Conservation (phyloP, 92 coral and sea anemone species). For the Blastomussa wellsi region DNA sequence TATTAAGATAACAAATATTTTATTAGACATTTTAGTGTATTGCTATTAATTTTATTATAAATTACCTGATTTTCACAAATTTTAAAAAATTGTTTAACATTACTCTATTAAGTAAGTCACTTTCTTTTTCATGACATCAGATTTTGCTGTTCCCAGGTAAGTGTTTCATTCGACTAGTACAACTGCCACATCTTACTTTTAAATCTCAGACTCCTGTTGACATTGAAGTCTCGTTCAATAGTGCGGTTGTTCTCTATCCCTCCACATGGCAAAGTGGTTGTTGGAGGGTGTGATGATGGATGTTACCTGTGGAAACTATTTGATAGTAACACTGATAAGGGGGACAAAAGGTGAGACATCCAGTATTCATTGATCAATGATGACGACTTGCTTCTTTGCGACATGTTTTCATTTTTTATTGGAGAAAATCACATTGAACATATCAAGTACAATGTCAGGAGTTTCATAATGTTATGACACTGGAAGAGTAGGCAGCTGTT, state of each 20-base stretch:
- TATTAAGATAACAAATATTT: too few relatives aligned
- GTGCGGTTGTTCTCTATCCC: conserved; percentile 84
- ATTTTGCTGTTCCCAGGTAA: too few relatives aligned
- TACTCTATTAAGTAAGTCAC: too few relatives aligned
- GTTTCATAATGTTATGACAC: too few relatives aligned
- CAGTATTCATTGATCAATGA: neutral
- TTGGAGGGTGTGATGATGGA: conserved; percentile 98
- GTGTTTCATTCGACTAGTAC: too few relatives aligned
- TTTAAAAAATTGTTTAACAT: too few relatives aligned
- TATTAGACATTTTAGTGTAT: too few relatives aligned
- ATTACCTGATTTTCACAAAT: too few relatives aligned
- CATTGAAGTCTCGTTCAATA: conserved; percentile 86
- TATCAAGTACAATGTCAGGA: neutral
- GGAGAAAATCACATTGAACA: neutral
- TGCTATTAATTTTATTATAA: too few relatives aligned
- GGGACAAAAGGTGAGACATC: conserved; percentile 57
- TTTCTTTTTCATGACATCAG: too few relatives aligned
- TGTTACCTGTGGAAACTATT: conserved; percentile 89
- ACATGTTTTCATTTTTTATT: neutral
- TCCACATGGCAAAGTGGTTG: conserved; percentile 86
- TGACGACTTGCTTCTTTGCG: neutral
- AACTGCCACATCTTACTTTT: too few relatives aligned
- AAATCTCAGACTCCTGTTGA: conserved; percentile 66
- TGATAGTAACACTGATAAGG: conserved; percentile 52
- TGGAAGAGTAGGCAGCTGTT: too few relatives aligned